These are phyloP conservation scores for Myodes glareolus DNA, from an alignment of 2,113 vertebrate species.

Conservation along the genomic window DNA sequence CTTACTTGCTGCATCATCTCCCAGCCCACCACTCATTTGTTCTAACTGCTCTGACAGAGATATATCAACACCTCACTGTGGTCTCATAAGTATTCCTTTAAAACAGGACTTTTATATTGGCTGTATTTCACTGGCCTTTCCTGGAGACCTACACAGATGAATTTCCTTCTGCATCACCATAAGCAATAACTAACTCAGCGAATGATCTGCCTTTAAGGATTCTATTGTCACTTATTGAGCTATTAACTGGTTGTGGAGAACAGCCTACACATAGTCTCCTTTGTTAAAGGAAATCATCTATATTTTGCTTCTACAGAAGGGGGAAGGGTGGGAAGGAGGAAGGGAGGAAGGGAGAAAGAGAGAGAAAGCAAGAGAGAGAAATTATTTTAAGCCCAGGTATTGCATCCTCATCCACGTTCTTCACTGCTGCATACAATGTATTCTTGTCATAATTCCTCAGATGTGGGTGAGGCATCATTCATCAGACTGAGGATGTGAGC, in stretches of 20 bases:
- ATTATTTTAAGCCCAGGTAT: background rate
- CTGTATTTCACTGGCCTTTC: background rate
- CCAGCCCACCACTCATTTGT: background rate
- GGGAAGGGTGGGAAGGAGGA: no score
- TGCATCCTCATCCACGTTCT: background rate
- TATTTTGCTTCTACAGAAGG: background rate
- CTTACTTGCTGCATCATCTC: background rate
- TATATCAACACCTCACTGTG: background rate
- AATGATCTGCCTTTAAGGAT: background rate
- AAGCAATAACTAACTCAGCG: background rate
- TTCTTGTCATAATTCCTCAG: background rate
- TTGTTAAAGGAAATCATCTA: background rate
- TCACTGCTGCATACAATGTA: background rate
- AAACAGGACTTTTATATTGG: background rate
- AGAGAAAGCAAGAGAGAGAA: background rate
- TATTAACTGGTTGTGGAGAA: background rate
- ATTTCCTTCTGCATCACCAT: background rate
- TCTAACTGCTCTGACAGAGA: background rate
- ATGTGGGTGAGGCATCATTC: background rate
- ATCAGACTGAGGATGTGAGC: background rate
- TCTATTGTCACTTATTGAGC: background rate
- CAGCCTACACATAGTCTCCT: background rate
- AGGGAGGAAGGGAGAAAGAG: rapidly evolving
- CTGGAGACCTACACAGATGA: background rate
- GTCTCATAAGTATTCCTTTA: background rate